These are phyloP conservation scores for Leptothorax acervorum DNA, from an alignment of 2,888 invertebrate genomes.

Conservation along the genomic window DNA sequence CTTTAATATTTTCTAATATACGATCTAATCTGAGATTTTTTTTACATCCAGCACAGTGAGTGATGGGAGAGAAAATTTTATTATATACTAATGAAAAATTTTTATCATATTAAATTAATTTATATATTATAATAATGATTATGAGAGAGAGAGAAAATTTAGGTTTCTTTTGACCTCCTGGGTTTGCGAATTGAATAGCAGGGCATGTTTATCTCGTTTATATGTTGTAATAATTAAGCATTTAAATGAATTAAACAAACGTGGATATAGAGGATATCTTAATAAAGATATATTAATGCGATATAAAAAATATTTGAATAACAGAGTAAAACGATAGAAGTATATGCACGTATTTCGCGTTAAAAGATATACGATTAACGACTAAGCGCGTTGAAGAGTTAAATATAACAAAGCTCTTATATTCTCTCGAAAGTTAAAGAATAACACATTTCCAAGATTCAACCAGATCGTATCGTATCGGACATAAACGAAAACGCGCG, in stretches of 20 bases:
- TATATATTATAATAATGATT: neutral
- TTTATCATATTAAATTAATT: neutral
- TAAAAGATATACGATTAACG: neutral
- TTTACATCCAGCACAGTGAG: neutral
- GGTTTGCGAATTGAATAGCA: neutral
- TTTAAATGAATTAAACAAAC: neutral
- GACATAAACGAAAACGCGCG: neutral
- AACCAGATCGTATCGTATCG: neutral
- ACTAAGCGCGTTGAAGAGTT: neutral
- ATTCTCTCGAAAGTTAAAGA: neutral
- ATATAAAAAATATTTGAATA: neutral
- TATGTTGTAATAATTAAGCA: neutral
- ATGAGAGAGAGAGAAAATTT: neutral
- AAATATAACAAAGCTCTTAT: neutral
- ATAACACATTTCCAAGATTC: neutral
- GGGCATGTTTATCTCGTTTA: neutral
- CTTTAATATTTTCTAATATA: conserved; percentile 29
- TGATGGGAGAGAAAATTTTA: neutral
- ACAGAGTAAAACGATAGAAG: neutral
- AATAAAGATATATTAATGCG: neutral
- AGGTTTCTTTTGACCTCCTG: neutral
- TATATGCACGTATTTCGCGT: neutral
- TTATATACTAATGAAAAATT: neutral
- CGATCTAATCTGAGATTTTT: neutral
- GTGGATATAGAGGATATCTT: neutral